Percentiles rank a stretch among this genome's conserved stretches.
These are phyloP conservation scores for Fissipunctia ypsillon DNA, from an alignment of 2,888 invertebrate species.

Conservation along the genomic window DNA sequence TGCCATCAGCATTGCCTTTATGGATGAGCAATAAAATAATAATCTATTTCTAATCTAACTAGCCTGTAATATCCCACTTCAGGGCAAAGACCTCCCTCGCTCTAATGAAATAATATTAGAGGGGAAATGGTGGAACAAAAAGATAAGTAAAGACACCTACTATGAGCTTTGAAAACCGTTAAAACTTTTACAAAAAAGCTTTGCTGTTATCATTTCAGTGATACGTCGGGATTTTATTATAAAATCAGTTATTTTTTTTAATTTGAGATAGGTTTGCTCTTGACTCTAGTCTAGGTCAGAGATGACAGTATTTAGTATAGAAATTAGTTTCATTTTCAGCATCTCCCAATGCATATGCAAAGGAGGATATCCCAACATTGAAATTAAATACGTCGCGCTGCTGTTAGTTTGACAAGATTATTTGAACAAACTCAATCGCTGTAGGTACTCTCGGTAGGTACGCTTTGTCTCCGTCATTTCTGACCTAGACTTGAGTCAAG, in stretches of 20 bases:
- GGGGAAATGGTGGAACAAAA: neutral
- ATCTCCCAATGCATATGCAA: neutral
- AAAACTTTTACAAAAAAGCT: no score
- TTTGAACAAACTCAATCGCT: constrained; percentile 24
- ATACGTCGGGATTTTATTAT: neutral
- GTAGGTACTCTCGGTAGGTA: no score
- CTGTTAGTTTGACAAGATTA: constrained; percentile 32
- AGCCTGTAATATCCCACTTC: no score
- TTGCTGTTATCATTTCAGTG: neutral
- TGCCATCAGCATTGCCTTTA: no score
- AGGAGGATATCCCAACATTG: constrained; percentile 18
- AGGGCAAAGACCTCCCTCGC: no score
- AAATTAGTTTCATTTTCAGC: neutral
- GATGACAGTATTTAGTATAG: no score
- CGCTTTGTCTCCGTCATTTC: no score
- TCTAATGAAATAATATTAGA: neutral
- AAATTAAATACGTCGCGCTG: constrained; percentile 16
- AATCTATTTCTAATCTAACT: no score
- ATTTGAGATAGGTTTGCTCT: no score
- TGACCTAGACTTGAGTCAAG: no score
- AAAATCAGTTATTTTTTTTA: no score
- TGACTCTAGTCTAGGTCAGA: no score
- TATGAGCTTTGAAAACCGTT: neutral
- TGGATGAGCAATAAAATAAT: neutral
- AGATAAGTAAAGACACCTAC: neutral